phyloP scores from a whole-genome alignment of 2,888 invertebrate genomes.

The Aproaerema taeniolella region DNA sequence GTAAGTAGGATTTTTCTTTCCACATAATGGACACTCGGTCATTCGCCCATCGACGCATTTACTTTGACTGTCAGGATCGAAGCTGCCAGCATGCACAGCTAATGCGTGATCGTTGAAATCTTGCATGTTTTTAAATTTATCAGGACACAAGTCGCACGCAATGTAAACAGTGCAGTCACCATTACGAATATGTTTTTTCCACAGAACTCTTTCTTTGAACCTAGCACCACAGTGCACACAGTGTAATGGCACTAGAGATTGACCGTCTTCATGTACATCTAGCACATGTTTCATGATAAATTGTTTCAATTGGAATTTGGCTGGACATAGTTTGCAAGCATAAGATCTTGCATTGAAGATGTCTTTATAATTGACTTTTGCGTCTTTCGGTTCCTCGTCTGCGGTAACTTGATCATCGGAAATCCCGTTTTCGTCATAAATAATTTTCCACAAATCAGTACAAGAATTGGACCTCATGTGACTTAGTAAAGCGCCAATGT shows the following conservation, averaged over 20 bases:
- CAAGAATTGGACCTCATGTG: conserved; percentile 72
- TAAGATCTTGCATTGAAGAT: conserved; percentile 72
- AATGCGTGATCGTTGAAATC: conserved; percentile 71
- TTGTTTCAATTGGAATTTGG: conserved; percentile 71
- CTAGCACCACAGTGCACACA: conserved; percentile 66
- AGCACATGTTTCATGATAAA: conserved; percentile 72
- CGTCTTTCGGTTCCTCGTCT: conserved; percentile 55
- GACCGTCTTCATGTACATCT: conserved; percentile 70
- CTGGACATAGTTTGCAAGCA: conserved; percentile 68
- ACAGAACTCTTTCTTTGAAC: conserved; percentile 62
- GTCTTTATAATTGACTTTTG: conserved; percentile 65
- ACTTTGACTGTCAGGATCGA: conserved; percentile 53
- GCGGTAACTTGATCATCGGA: conserved; percentile 62
- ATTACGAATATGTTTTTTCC: conserved; percentile 69
- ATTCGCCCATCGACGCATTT: conserved; percentile 67
- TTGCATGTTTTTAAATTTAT: conserved; percentile 60
- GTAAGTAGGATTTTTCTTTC: conserved; percentile 73
- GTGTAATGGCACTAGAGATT: conserved; percentile 52
- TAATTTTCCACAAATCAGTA: conserved; percentile 70
- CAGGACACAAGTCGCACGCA: conserved; percentile 68
- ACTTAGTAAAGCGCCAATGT: conserved; percentile 69
- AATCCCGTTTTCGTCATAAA: conserved; percentile 68
- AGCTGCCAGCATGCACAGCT: conserved; percentile 60
- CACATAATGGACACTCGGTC: conserved; percentile 74
- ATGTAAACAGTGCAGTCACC: conserved; percentile 79